These are phyloP conservation scores for Carassius carassius DNA, from an alignment of 2,113 vertebrate genomes.

Conservation along the genomic window DNA sequence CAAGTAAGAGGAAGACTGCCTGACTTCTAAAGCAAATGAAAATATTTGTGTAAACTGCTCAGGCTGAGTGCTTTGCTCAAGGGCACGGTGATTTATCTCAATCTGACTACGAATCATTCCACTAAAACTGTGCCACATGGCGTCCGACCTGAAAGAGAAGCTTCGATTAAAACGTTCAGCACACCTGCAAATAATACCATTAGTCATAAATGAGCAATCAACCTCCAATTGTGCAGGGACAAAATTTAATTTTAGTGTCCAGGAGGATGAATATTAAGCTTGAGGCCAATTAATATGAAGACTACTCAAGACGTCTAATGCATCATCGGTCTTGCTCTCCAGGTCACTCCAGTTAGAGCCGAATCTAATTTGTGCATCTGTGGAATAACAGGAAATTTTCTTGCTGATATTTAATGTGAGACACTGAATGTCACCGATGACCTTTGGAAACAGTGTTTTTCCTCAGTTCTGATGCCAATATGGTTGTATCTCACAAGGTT, in stretches of 20 bases:
- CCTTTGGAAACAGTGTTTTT: slow-evolving; percentile 7
- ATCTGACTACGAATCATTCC: slow-evolving; percentile 24
- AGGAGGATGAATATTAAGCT: slow-evolving; percentile 4
- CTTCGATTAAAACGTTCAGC: not conserved
- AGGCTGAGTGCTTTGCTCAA: slow-evolving; percentile 23
- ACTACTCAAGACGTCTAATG: not conserved
- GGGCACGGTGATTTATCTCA: slow-evolving; percentile 28
- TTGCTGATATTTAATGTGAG: not conserved
- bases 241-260: not conserved
- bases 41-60: slow-evolving; percentile 31
- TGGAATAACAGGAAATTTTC: not conserved
- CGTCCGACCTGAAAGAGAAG: not conserved
- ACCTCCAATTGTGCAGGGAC: not conserved
- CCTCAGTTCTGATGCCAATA: not conserved
- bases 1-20: not conserved
- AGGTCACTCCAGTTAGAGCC: not conserved
- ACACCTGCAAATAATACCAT: slow-evolving; percentile 18
- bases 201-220: slow-evolving; percentile 17
- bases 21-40: slow-evolving; percentile 22
- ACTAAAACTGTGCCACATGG: slow-evolving; percentile 9
- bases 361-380: slow-evolving; percentile 7
- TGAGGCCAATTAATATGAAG: slow-evolving; percentile 11
- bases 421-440: not conserved
- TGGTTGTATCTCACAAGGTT: slow-evolving; percentile 27
- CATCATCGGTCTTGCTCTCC: not conserved